Evolutionary conservation across 1,140 invertebrate genomes (phyloP).

Genomic region (Zaprionus ghesquierei): DNA sequence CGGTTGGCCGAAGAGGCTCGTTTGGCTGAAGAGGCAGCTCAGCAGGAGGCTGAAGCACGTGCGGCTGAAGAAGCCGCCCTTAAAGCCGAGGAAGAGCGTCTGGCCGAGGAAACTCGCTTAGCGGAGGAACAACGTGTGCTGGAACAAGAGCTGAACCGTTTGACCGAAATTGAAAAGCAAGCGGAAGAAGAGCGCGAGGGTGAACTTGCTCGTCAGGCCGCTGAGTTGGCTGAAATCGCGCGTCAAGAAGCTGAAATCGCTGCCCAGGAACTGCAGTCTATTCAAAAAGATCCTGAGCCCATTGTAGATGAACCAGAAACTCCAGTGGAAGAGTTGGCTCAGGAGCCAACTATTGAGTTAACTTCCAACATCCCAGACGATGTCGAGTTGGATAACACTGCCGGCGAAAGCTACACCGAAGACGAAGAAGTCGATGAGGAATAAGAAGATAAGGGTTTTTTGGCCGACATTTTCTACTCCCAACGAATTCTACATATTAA

Average conservation of each 20-base stretch:
- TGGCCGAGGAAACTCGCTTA: conserved; percentile 83
- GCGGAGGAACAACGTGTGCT: conserved; percentile 85
- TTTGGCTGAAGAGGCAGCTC: conserved; percentile 76
- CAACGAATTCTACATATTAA: conserved; percentile 13
- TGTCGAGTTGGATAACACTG: conserved; percentile 32
- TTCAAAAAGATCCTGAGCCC: conserved; percentile 72
- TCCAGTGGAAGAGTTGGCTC: conserved; percentile 57
- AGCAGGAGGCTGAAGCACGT: conserved; percentile 82
- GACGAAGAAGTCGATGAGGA: conserved; percentile 53
- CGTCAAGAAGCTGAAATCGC: conserved; percentile 85
- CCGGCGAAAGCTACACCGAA: conserved; percentile 48
- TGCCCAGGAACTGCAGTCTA: conserved; percentile 82
- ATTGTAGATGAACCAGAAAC: conserved; percentile 71
- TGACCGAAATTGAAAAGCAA: conserved; percentile 84
- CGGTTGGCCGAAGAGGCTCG: conserved; percentile 83
- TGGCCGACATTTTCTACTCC: conserved; percentile 3
- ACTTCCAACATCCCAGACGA: conserved; percentile 47
- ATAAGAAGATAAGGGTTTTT: conserved; percentile 33
- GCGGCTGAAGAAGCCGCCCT: conserved; percentile 84
- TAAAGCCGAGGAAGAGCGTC: conserved; percentile 84
- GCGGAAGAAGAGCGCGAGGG: conserved; percentile 86
- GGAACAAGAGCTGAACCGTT: conserved; percentile 84
- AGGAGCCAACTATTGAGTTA: conserved; percentile 68
- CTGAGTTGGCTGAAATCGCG: conserved; percentile 85
- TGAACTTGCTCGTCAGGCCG: conserved; percentile 85